phyloP scores from a whole-genome alignment of 2,888 invertebrate species.

The Ectemnius cavifrons region DNA sequence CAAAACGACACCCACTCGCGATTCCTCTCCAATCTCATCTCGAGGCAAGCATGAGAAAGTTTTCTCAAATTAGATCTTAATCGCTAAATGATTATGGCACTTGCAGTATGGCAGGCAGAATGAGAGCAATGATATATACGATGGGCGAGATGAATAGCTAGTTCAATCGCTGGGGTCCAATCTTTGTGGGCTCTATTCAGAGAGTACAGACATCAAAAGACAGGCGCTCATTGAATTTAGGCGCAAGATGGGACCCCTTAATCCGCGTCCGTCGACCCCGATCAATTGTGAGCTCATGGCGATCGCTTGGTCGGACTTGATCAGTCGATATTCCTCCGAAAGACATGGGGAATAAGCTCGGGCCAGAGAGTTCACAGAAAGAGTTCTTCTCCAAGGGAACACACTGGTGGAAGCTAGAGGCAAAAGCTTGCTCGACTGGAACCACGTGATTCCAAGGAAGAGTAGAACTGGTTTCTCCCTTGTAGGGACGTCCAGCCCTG shows the following conservation, averaged over 20 bases:
- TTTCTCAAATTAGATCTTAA: not conserved
- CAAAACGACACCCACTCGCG: too few species aligned
- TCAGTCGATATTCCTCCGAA: too few species aligned
- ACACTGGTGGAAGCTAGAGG: slow-evolving; percentile 1
- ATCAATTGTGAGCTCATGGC: too few species aligned
- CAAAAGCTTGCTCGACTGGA: not conserved
- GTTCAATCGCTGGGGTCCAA: not conserved
- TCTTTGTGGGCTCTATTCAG: not conserved
- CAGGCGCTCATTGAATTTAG: too few species aligned
- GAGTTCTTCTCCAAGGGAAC: too few species aligned
- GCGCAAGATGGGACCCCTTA: too few species aligned
- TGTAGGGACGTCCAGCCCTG: slow-evolving; percentile 15
- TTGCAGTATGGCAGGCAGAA: slow-evolving; percentile 2
- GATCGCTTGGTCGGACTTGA: too few species aligned
- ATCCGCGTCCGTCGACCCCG: too few species aligned
- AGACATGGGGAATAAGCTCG: too few species aligned
- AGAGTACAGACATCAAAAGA: too few species aligned
- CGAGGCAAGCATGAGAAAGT: not conserved
- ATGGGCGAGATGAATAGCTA: not conserved
- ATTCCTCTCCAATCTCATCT: not conserved
- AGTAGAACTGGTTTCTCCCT: slow-evolving; percentile 17
- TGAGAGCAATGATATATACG: slow-evolving; percentile 5
- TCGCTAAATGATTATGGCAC: slow-evolving; percentile 33
- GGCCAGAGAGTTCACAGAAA: too few species aligned
- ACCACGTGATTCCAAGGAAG: not conserved